phyloP scores from a whole-genome alignment of 2,113 vertebrate genomes.

The Brevimyrus niger region DNA sequence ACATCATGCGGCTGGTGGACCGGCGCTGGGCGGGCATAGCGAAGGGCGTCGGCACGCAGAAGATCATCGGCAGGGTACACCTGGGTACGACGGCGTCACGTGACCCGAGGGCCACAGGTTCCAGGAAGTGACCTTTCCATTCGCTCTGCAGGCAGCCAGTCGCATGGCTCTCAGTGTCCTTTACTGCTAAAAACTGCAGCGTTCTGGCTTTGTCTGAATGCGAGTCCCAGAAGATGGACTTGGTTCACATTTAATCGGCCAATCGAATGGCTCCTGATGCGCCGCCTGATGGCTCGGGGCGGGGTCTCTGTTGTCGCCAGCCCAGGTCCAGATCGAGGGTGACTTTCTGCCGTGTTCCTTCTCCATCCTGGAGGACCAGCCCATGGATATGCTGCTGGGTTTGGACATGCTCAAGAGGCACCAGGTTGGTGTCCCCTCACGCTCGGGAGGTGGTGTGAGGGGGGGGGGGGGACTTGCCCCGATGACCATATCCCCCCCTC shows the following conservation, averaged over 20 bases:
- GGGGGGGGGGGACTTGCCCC: background rate
- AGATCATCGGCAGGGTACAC: slow-evolving; percentile 95
- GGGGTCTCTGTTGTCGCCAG: slow-evolving; percentile 50
- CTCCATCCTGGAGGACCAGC: slow-evolving; percentile 96
- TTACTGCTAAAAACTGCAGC: background rate
- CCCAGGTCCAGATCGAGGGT: slow-evolving; percentile 97
- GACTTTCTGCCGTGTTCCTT: slow-evolving; percentile 96
- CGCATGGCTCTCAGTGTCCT: background rate
- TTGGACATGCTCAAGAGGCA: slow-evolving; percentile 98
- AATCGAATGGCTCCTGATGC: background rate
- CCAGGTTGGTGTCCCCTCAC: slow-evolving; percentile 65
- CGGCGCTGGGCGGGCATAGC: slow-evolving; percentile 95
- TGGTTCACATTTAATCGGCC: background rate
- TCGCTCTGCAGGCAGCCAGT: background rate
- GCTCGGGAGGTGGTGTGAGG: no score
- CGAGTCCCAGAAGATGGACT: background rate
- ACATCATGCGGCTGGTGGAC: slow-evolving; percentile 97
- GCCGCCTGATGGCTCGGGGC: background rate
- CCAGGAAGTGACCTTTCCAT: background rate
- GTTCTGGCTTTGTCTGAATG: background rate
- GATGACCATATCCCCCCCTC: background rate
- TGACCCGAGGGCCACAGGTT: background rate
- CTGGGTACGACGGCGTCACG: slow-evolving; percentile 62
- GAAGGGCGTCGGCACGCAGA: slow-evolving; percentile 95
- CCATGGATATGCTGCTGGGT: slow-evolving; percentile 98